phyloP scores from a whole-genome alignment of 1,140 invertebrate genomes.

The Euura saliciscinereae region DNA sequence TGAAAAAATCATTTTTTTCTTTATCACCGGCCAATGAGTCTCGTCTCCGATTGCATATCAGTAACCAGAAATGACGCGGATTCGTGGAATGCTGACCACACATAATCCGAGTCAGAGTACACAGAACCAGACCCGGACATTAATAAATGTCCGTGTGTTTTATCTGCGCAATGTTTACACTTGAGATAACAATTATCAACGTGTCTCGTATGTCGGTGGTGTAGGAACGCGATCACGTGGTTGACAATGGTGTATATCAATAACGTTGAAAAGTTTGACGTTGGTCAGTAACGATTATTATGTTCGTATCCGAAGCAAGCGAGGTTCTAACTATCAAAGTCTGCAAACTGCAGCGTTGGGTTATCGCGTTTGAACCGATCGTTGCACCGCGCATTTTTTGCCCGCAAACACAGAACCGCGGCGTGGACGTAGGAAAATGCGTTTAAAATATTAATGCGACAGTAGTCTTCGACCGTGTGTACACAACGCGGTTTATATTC shows the following conservation, averaged over 20 bases:
- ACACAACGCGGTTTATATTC: background rate
- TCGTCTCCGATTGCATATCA: no score
- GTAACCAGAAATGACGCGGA: no score
- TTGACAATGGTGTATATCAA: background rate
- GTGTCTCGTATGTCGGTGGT: background rate
- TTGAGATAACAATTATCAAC: no score
- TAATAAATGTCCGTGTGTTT: background rate
- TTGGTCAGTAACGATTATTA: slow-evolving; percentile 7
- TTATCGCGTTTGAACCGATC: background rate
- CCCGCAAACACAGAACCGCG: no score
- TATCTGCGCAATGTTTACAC: background rate
- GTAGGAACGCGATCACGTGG: background rate
- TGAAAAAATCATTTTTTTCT: no score
- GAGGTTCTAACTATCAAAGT: background rate
- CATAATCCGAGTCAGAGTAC: no score
- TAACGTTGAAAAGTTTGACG: background rate
- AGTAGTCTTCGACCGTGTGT: background rate
- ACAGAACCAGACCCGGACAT: no score
- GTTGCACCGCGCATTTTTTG: no score
- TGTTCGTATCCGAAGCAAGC: background rate
- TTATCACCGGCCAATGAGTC: no score
- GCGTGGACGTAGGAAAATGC: background rate
- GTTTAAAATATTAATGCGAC: background rate
- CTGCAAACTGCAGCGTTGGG: background rate
- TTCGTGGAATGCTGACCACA: no score